Evolutionary conservation across 2,113 vertebrate species (phyloP).

Genomic region (Seriola rivoliana): DNA sequence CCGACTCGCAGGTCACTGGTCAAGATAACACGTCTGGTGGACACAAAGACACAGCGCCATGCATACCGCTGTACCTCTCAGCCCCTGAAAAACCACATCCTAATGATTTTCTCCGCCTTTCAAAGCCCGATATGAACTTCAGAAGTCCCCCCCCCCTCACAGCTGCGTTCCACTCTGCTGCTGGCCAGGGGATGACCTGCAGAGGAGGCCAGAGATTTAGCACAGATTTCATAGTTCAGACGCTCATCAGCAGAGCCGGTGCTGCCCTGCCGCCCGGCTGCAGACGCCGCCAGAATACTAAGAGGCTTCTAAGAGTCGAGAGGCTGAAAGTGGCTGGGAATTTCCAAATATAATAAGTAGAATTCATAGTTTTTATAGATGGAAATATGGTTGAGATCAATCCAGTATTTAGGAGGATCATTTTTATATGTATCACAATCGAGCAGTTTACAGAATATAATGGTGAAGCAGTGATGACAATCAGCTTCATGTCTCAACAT

Average conservation of each 20-base stretch:
- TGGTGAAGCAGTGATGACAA: background rate
- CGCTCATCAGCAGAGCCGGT: conserved; percentile 4
- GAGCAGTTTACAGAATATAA: too few species aligned
- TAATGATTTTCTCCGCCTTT: conserved; percentile 11
- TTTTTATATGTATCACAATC: too few species aligned
- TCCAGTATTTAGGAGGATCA: too few species aligned
- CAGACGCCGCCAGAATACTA: conserved; percentile 33
- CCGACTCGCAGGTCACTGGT: background rate
- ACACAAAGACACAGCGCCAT: too few species aligned
- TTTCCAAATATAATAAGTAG: too few species aligned
- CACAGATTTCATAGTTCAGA: conserved; percentile 37
- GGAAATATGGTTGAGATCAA: too few species aligned
- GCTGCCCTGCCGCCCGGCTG: background rate
- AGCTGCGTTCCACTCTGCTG: too few species aligned
- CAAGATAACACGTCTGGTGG: too few species aligned
- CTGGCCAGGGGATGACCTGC: too few species aligned
- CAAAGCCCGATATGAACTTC: conserved; percentile 31
- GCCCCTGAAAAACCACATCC: conserved; percentile 1
- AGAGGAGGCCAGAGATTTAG: conserved; percentile 4
- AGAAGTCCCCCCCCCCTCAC: background rate
- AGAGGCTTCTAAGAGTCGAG: conserved; percentile 20
- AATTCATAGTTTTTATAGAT: too few species aligned
- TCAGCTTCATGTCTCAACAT: too few species aligned
- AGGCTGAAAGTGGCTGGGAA: background rate
- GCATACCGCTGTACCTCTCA: background rate